Base-by-base conservation (phyloP, 2,113 vertebrate genomes). In the Poecile atricapillus region DNA sequence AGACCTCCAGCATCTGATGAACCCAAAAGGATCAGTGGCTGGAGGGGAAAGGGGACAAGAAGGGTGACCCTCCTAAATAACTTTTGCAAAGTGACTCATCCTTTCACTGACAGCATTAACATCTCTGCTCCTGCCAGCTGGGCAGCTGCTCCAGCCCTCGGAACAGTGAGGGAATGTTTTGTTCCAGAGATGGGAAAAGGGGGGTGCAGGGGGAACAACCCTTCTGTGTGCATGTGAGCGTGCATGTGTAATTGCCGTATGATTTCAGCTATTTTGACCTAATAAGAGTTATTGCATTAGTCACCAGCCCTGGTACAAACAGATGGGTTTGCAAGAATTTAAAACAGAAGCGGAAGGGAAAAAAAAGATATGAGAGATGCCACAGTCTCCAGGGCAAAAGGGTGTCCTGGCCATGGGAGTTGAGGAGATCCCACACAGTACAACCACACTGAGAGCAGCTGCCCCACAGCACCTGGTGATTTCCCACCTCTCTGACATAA, bases 121-220 rank as follows among this genome's bases (percentile, higher is more conserved):
- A 88, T 95, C 95, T 94, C 92, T 92, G 97, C 91, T 97, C 43
- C 95, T 96, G 97, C 95, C 97, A 96, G 95, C 94, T 96, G 97
- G 97, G 96, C 97, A 98, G 98, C 97, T 98, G 97, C 96, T 97
- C 84, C 69, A 46, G 86, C 93, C 94, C 95, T 94, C 79, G 0
- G 62, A 97, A 97, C 73, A 88, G 89, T 97, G 94, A 97, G 96
- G 97, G 97, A 97, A 96, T 94, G 94, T 97, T 98, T 97, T 98
- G 97, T 98, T 98, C 96, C 95, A 95, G 78, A 93, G 76, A 86
- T 74, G 56, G 60, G 64, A 80, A 86, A 74, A 92, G 83, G 68
- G 74, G 96, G 84, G 46, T 1, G 0, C 2, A 27, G 27, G 43
- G 16, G 39, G 53, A 82, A 83, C 77, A 96, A 56, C 83, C 82